Conservation (phyloP, 2,113 vertebrate species). For the Neodontobutis hainanensis region DNA sequence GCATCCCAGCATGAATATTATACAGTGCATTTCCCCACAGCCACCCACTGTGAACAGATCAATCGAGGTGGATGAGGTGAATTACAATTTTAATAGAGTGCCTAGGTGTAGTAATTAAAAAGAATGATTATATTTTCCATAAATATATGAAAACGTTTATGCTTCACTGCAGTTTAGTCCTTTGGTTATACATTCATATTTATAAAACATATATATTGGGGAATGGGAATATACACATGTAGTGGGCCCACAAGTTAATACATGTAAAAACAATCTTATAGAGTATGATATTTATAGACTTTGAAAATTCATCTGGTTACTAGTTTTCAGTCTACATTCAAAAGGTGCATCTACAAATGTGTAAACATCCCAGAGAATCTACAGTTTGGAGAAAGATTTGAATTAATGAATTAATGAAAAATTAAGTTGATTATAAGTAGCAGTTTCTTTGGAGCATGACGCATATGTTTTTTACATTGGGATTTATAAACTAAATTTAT, state of each 20-base stretch:
- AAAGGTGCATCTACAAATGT: no score
- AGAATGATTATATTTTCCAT: slow-evolving; percentile 88
- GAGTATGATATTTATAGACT: neutral
- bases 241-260: neutral
- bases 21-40: slow-evolving; percentile 88
- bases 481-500: no score
- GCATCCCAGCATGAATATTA: slow-evolving; percentile 88
- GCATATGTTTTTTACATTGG: no score
- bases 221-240: neutral
- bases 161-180: slow-evolving; percentile 49
- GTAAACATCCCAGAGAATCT: no score
- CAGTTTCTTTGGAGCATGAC: no score
- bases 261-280: neutral
- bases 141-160: slow-evolving; percentile 73
- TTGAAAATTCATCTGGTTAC: no score
- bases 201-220: neutral
- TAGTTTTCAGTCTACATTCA: no score
- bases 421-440: no score
- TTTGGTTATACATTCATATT: slow-evolving; percentile 38
- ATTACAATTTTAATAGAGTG: slow-evolving; percentile 89
- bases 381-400: no score
- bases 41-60: slow-evolving; percentile 90
- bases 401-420: no score
- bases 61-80: slow-evolving; percentile 90
- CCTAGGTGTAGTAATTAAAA: slow-evolving; percentile 87